Conservation (phyloP, 2,888 invertebrate genomes). For the Carcina quercana region DNA sequence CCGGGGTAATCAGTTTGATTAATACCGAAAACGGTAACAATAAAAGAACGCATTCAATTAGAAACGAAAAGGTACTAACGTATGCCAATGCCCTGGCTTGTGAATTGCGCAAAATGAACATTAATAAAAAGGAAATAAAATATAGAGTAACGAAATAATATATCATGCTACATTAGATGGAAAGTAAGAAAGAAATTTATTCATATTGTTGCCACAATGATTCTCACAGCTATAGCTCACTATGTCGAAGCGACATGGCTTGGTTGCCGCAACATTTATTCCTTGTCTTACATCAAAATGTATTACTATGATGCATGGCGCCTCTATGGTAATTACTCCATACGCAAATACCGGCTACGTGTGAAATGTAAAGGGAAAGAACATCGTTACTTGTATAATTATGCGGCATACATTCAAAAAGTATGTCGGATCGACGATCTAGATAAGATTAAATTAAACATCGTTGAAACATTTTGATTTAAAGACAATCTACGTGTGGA, state of each 20-base stretch:
- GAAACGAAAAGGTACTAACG: conserved; percentile 69
- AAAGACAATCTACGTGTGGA: conserved; percentile 63
- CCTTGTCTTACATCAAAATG: conserved; percentile 67
- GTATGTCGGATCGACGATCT: conserved; percentile 63
- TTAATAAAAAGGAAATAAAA: conserved; percentile 58
- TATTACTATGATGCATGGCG: conserved; percentile 61
- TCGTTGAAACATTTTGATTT: conserved; percentile 73
- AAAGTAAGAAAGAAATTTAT: conserved; percentile 60
- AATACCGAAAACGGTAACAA: conserved; percentile 68
- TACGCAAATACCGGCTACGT: conserved; percentile 71
- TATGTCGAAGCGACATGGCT: conserved; percentile 54
- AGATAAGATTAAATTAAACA: conserved; percentile 68
- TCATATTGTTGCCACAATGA: conserved; percentile 59
- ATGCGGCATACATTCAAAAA: conserved; percentile 63
- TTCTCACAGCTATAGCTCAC: conserved; percentile 63
- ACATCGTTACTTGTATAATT: conserved; percentile 69
- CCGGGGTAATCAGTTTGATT: conserved; percentile 72
- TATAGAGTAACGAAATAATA: conserved; percentile 69
- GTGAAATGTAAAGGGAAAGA: conserved; percentile 70
- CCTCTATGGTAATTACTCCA: conserved; percentile 63
- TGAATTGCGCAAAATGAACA: conserved; percentile 72
- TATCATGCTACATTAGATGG: conserved; percentile 71
- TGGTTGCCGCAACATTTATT: conserved; percentile 50
- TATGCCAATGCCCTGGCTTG: conserved; percentile 95
- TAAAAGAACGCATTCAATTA: conserved; percentile 70